Conservation (phyloP, 2,113 vertebrate genomes). For the Podarcis muralis region DNA sequence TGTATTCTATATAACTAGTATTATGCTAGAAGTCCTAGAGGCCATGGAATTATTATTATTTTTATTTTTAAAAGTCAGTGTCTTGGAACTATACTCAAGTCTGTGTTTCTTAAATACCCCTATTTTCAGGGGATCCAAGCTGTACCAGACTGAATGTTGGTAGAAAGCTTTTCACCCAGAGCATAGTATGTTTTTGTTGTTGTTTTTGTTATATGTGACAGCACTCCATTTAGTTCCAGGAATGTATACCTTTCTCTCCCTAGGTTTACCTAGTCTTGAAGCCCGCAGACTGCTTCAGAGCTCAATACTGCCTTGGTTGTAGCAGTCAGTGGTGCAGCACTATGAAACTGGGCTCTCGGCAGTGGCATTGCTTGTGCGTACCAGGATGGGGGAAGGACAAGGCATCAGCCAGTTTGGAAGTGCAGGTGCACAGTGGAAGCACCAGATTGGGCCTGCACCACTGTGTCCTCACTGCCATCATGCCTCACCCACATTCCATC, state of each 20-base stretch:
- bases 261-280: conserved; percentile 47
- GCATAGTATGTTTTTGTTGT: background rate
- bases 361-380: too few species aligned
- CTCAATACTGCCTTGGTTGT: conserved; percentile 36
- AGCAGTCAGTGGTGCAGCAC: background rate
- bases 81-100: conserved; percentile 41
- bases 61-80: conserved; percentile 22
- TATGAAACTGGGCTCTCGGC: too few species aligned
- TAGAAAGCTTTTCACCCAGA: conserved; percentile 31
- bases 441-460: too few species aligned
- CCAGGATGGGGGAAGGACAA: too few species aligned
- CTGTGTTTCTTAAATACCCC: conserved; percentile 65
- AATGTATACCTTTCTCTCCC: conserved; percentile 34
- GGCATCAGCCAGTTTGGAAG: too few species aligned
- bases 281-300: conserved; percentile 52
- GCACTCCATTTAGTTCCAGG: conserved; percentile 42
- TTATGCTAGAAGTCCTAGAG: conserved; percentile 46
- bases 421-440: too few species aligned
- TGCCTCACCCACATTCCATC: too few species aligned
- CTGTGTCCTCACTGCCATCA: too few species aligned
- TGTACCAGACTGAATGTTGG: conserved; percentile 44
- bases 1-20: conserved; percentile 37
- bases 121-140: conserved; percentile 68
- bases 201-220: conserved; percentile 12
- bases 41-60: background rate